These are phyloP conservation scores for Dastarcus helophoroides DNA, from an alignment of 2,888 invertebrate genomes.

Conservation along the genomic window DNA sequence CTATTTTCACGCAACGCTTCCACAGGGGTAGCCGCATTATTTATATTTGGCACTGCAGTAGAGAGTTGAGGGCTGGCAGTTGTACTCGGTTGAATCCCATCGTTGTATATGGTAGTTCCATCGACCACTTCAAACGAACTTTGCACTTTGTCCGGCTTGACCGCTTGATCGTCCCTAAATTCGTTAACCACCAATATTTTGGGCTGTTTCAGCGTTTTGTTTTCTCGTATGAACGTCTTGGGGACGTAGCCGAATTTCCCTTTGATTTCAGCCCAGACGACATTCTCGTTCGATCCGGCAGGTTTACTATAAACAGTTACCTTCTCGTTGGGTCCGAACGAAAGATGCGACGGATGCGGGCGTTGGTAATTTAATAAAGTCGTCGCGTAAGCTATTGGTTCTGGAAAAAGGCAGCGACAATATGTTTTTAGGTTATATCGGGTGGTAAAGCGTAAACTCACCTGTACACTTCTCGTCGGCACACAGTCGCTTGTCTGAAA, in stretches of 20 bases:
- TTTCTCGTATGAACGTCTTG: conserved; percentile 47
- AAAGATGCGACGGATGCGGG: conserved; percentile 44
- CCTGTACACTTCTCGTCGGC: conserved; percentile 59
- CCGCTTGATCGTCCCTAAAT: conserved; percentile 14
- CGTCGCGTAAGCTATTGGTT: conserved; percentile 50
- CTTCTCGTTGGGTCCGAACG: conserved; percentile 46
- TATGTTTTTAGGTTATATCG: conserved; percentile 14
- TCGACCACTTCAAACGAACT: conserved; percentile 44
- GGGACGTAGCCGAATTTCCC: conserved; percentile 59
- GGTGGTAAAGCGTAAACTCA: conserved; percentile 35
- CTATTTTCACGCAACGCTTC: not conserved
- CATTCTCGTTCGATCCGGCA: conserved; percentile 46
- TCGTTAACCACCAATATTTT: conserved; percentile 38
- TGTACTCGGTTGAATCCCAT: too few relatives aligned
- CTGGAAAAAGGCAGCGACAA: conserved; percentile 32
- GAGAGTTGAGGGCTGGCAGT: too few relatives aligned
- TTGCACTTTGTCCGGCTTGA: conserved; percentile 25
- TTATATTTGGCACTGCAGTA: not conserved
- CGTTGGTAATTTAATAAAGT: conserved; percentile 47
- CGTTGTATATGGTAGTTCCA: conserved; percentile 51
- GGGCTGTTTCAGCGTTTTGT: conserved; percentile 39
- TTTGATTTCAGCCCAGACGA: conserved; percentile 60
- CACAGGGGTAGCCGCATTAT: not conserved
- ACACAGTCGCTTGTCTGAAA: conserved; percentile 60
- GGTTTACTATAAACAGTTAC: conserved; percentile 60